Percentiles rank a stretch among this genome's conserved stretches.
Conservation (phyloP, 2,113 vertebrate species). For the Vulpes vulpes region DNA sequence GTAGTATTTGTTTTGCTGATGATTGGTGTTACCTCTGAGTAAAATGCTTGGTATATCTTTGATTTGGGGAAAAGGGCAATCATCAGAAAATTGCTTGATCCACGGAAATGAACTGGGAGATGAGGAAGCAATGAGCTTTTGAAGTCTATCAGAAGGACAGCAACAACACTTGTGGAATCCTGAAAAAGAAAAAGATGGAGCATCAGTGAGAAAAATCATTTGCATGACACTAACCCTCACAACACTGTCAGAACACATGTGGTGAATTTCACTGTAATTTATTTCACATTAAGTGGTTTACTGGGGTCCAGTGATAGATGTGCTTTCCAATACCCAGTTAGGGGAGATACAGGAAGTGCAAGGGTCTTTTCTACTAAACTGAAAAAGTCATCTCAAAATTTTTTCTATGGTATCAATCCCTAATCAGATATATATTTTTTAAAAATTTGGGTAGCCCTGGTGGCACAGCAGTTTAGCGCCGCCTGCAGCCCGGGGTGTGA, state of each 20-base stretch:
- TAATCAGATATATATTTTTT: not conserved
- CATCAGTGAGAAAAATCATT: slow-evolving; percentile 8
- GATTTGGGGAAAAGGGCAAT: slow-evolving; percentile 93
- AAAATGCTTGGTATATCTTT: slow-evolving; percentile 94
- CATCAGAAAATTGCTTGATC: slow-evolving; percentile 89
- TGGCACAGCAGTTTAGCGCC: too few species aligned
- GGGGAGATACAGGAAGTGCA: not conserved
- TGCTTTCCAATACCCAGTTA: not conserved
- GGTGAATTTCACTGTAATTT: not conserved
- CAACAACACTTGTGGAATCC: slow-evolving; percentile 91
- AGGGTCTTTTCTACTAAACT: not conserved
- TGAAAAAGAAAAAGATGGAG: slow-evolving; percentile 78
- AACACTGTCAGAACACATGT: not conserved
- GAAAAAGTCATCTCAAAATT: slow-evolving; percentile 47
- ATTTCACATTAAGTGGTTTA: not conserved
- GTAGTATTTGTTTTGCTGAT: slow-evolving; percentile 5
- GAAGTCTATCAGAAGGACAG: slow-evolving; percentile 93
- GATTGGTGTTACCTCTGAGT: slow-evolving; percentile 91
- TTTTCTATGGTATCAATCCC: slow-evolving; percentile 14
- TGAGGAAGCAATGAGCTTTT: slow-evolving; percentile 91
- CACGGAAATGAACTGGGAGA: slow-evolving; percentile 93
- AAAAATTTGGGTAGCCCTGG: not conserved
- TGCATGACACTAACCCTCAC: not conserved
- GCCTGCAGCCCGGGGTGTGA: too few species aligned
- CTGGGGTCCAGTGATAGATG: not conserved